phyloP scores from a whole-genome alignment of 1,140 invertebrate species.

The Monomorium pharaonis region DNA sequence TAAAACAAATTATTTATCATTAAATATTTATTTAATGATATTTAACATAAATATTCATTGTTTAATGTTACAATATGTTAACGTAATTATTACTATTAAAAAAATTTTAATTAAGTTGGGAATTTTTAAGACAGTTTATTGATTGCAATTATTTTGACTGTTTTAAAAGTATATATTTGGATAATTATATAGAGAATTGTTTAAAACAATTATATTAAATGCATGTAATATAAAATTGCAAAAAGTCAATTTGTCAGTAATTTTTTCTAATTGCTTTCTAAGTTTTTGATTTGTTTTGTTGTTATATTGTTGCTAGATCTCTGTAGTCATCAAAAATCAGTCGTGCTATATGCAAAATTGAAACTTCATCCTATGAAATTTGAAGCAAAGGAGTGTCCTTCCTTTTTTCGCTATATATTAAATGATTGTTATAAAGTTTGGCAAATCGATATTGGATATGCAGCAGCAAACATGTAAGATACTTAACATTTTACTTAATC shows the following conservation, averaged over 20 bases:
- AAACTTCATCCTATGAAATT: constrained; percentile 81
- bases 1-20: not conserved
- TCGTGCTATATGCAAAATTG: constrained; percentile 87
- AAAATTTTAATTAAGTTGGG: not conserved
- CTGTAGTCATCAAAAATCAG: constrained; percentile 89
- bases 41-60: not conserved
- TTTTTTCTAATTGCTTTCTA: not conserved
- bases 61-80: not conserved
- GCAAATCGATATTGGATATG: not conserved
- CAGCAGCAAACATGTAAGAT: constrained; percentile 47
- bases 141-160: not conserved
- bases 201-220: not conserved
- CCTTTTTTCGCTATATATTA: not conserved
- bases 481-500: not conserved
- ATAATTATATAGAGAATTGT: not conserved
- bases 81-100: not conserved
- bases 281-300: too few relatives aligned
- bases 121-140: not conserved
- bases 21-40: not conserved
- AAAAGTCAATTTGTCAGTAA: not conserved
- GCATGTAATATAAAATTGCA: not conserved
- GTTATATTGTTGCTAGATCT: constrained; percentile 81
- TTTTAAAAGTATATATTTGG: not conserved
- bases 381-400: constrained; percentile 76
- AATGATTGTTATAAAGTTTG: not conserved